Base-by-base conservation (phyloP, 2,113 vertebrate species). In the Crotalus helleri region DNA sequence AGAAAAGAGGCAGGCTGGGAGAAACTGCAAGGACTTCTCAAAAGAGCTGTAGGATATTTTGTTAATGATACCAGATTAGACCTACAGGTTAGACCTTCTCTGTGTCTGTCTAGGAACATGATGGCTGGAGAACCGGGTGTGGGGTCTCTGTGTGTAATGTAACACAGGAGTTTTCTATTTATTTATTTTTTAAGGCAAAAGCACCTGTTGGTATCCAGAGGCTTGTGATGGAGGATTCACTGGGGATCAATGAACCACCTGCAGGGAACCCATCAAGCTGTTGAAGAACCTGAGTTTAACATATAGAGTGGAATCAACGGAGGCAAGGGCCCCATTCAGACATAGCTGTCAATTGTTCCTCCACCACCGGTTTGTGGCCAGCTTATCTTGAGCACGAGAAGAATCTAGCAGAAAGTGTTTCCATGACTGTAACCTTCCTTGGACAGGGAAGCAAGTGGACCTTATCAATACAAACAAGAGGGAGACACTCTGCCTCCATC, bases 371-470 rank as follows among this genome's bases (percentile, higher is more conserved):
- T 33, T 33, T 33, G 33, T 33, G 33, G 33, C 33, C 33, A 33
- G 33, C 33, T 33, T 33, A 33, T 33, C 33, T 33, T 33, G 33
- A 33, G 33, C 33, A 33, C 33, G 33, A 33, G 33, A 74, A 33
- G 13, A 33, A 33, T 6, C 69, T 17, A 13, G 26, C 86, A 44
- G 64, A 9, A 39, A 53, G 5, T 91, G 3, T 33, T 24, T n/a
- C 61, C 51, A 1, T 81, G 3, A 6, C 9, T 3, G 0, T 0
- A 2, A 0, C 9, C 0, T 23, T 64, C 7, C 49, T 39, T 11
- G n/a, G 46, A 51, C 39, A 33, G 33, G 33, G 33, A 33, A 33
- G 33, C 33, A 33, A 33, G 33, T 33, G 33, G 46, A 51, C 39
- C n/a, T 21, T 1, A 87, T 89, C 86, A 85, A 61, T 85, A 85